Conservation (phyloP, 1,140 invertebrate species). For the Heliconius himera region DNA sequence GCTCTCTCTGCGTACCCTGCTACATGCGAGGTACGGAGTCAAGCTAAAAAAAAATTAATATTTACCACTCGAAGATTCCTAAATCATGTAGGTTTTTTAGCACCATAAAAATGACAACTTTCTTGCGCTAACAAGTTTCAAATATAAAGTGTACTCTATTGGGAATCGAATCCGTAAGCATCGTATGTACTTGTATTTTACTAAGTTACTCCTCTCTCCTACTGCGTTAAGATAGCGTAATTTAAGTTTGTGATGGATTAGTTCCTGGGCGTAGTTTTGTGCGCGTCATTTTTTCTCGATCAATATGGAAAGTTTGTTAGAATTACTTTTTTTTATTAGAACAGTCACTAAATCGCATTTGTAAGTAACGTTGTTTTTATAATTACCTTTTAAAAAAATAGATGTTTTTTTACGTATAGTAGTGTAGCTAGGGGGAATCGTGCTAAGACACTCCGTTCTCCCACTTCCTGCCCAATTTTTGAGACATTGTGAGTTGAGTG, state of each 20-base stretch:
- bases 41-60: neutral
- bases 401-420: neutral
- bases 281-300: constrained; percentile 12
- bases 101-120: neutral
- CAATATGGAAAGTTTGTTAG: neutral
- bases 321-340: constrained; percentile 9
- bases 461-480: neutral
- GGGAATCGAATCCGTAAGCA: neutral
- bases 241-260: constrained; percentile 12
- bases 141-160: neutral
- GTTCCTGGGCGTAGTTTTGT: neutral
- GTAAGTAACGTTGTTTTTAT: neutral
- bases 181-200: neutral
- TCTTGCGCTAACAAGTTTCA: too few relatives aligned
- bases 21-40: neutral
- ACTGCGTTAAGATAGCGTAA: neutral
- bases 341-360: neutral
- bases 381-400: neutral
- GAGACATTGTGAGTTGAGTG: neutral
- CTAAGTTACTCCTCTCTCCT: neutral
- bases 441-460: neutral
- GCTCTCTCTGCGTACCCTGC: neutral
- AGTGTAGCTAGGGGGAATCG: neutral
- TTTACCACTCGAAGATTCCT: too few relatives aligned
- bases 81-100: neutral